Evolutionary conservation across 1,140 invertebrate genomes (phyloP).

Genomic region (Globodera rostochiensis): DNA sequence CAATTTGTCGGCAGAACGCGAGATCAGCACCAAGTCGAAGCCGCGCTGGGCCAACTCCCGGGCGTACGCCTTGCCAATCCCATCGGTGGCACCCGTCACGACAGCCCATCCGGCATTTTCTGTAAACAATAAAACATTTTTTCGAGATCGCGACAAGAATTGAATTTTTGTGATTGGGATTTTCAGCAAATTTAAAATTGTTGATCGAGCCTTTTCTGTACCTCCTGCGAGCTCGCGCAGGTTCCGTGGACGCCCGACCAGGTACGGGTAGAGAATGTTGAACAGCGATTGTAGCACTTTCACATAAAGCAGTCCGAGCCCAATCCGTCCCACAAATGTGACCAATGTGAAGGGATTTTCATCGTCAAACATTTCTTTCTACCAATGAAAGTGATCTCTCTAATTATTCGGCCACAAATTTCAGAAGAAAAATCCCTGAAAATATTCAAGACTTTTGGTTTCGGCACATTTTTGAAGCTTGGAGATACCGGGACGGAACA

Average conservation of each 20-base stretch:
- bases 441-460: too few relatives aligned
- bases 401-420: too few relatives aligned
- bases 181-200: background rate
- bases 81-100: slow-evolving; percentile 58
- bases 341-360: background rate
- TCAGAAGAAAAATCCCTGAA: too few relatives aligned
- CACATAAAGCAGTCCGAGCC: slow-evolving; percentile 26
- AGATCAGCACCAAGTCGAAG: slow-evolving; percentile 59
- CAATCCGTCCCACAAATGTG: background rate
- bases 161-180: background rate
- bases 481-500: too few relatives aligned
- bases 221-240: slow-evolving; percentile 21
- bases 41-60: slow-evolving; percentile 52
- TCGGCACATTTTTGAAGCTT: too few relatives aligned
- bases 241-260: slow-evolving; percentile 47
- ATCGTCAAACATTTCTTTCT: too few relatives aligned
- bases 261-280: slow-evolving; percentile 51
- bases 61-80: slow-evolving; percentile 61
- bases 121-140: background rate
- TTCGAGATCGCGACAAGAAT: background rate
- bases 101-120: slow-evolving; percentile 58
- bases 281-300: slow-evolving; percentile 35
- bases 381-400: too few relatives aligned
- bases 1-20: slow-evolving; percentile 54
- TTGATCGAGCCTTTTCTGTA: background rate